phyloP scores from a whole-genome alignment of 2,888 invertebrate genomes.

The Stegana nigrithorax region DNA sequence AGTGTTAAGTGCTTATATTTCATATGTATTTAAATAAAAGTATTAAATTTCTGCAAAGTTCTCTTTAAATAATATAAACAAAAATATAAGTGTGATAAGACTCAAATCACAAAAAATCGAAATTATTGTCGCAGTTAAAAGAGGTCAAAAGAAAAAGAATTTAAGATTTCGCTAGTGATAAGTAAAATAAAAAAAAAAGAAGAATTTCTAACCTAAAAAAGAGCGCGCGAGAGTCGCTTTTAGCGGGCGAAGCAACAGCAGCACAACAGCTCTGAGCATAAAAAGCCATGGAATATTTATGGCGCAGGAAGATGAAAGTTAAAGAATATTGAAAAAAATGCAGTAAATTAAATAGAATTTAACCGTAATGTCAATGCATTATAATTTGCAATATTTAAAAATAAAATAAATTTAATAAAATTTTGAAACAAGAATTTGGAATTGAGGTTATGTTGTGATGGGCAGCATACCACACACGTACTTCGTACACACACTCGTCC shows the following conservation, averaged over 20 bases:
- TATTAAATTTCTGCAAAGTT: too few relatives aligned
- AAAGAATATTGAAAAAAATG: too few relatives aligned
- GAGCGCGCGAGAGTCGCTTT: background rate
- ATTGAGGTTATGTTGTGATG: conserved; percentile 9
- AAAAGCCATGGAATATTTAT: too few relatives aligned
- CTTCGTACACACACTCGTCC: background rate
- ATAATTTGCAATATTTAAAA: too few relatives aligned
- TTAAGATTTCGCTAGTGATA: conserved; percentile 2
- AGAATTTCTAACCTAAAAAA: conserved; percentile 1
- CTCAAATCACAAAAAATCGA: background rate
- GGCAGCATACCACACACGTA: background rate
- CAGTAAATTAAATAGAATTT: background rate
- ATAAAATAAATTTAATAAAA: background rate
- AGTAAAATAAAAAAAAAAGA: background rate
- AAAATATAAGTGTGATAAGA: background rate
- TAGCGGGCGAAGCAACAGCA: background rate
- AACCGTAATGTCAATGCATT: background rate
- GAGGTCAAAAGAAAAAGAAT: background rate
- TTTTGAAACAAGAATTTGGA: too few relatives aligned
- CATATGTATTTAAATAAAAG: too few relatives aligned
- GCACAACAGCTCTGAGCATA: background rate
- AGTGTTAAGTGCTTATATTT: too few relatives aligned
- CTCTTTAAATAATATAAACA: too few relatives aligned
- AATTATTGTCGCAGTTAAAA: background rate
- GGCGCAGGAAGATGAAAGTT: too few relatives aligned